Percentiles rank a stretch among this genome's conserved stretches.
phyloP scores from a whole-genome alignment of 2,888 invertebrate genomes.

The Aphidoletes aphidimyza region DNA sequence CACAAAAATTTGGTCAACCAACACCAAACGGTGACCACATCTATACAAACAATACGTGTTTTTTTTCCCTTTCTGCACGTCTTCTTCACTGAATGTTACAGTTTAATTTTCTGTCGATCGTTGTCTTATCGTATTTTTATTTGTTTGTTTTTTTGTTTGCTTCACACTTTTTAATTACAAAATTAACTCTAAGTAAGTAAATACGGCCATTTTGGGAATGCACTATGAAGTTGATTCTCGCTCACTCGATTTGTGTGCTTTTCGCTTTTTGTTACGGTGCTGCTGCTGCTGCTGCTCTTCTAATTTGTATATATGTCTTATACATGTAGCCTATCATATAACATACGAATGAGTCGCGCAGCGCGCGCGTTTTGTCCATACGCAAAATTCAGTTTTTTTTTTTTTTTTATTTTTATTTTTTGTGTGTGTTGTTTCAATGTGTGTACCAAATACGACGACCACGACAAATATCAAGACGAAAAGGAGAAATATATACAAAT shows the following conservation, averaged over 20 bases:
- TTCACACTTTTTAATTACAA: slow-evolving; percentile 33
- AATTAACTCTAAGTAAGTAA: slow-evolving; percentile 45
- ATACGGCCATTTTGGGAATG: slow-evolving; percentile 54
- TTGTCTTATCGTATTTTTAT: no score
- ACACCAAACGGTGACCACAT: background rate
- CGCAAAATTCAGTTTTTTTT: slow-evolving; percentile 32
- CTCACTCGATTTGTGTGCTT: slow-evolving; percentile 49
- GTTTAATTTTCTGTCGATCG: no score
- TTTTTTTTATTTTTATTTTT: no score
- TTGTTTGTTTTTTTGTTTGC: background rate
- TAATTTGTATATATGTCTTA: slow-evolving; percentile 44
- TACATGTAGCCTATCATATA: background rate
- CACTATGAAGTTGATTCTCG: slow-evolving; percentile 40
- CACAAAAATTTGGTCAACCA: background rate
- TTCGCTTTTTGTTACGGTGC: slow-evolving; percentile 50
- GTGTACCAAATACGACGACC: background rate
- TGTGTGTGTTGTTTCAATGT: no score
- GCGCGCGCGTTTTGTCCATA: slow-evolving; percentile 34
- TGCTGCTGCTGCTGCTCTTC: no score
- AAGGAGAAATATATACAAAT: background rate
- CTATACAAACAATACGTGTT: background rate
- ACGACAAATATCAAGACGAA: background rate
- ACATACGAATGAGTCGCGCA: background rate
- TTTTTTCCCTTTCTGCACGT: no score
- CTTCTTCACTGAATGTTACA: background rate